Percentiles rank a stretch among this genome's conserved stretches.
Conservation (phyloP, 2,797 vertebrate genomes). For the Gallinago solitaria region DNA sequence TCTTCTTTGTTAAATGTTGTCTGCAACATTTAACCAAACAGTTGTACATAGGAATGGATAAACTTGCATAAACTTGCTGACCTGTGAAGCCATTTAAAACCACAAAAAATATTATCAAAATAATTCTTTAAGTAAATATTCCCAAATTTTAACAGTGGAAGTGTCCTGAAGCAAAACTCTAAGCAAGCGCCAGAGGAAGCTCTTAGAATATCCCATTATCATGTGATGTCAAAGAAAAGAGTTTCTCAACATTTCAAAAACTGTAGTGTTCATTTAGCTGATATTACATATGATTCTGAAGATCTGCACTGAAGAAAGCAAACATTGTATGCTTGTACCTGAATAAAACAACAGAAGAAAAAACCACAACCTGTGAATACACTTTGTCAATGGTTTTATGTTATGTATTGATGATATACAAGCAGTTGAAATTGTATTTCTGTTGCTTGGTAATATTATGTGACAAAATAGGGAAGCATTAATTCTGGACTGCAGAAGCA, state of each 20-base stretch:
- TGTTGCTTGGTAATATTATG: not conserved
- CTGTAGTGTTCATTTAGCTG: not conserved
- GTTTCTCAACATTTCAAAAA: not conserved
- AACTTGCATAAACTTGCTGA: not conserved
- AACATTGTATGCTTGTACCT: not conserved
- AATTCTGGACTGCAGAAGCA: not conserved
- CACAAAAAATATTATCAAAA: not conserved
- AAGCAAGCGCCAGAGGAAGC: not conserved
- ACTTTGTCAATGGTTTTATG: not conserved
- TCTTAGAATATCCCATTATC: not conserved
- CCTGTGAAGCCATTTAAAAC: not conserved
- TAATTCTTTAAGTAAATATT: not conserved
- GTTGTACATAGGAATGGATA: not conserved
- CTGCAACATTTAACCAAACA: not conserved
- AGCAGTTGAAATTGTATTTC: not conserved
- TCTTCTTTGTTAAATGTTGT: not conserved
- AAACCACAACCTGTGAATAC: accelerated
- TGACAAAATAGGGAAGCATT: accelerated
- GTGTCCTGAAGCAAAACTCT: not conserved
- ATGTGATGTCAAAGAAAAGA: not conserved
- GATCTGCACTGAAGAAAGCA: not conserved
- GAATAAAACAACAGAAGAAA: not conserved
- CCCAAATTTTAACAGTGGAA: not conserved
- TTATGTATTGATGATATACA: not conserved
- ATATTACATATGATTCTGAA: not conserved